A percentile compares a stretch with the other conserved stretches of the same genome.
Evolutionary conservation across 2,113 vertebrate species (phyloP).

Genomic region (Jaculus jaculus): DNA sequence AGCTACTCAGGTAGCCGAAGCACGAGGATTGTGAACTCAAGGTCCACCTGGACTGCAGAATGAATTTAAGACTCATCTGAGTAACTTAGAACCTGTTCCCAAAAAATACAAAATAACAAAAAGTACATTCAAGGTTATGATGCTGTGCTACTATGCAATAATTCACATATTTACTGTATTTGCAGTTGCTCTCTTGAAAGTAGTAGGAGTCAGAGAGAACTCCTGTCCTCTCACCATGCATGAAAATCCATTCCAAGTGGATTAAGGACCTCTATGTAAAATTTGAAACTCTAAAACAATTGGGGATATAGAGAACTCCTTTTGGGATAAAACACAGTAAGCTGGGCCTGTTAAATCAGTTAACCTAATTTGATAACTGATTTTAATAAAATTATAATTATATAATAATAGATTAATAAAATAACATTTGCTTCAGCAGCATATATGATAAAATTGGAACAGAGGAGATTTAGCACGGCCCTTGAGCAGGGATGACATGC

Average conservation of each 20-base stretch:
- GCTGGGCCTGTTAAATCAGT: background rate
- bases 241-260: too few relatives aligned
- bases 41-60: background rate
- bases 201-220: background rate
- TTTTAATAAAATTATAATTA: too few relatives aligned
- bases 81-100: background rate
- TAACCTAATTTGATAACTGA: too few relatives aligned
- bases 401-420: too few relatives aligned
- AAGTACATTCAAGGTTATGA: background rate
- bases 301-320: background rate
- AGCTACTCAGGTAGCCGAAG: background rate
- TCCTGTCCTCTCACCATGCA: too few relatives aligned
- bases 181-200: background rate
- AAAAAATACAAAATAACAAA: background rate
- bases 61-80: background rate
- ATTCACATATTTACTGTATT: background rate
- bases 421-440: too few relatives aligned
- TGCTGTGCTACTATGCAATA: background rate
- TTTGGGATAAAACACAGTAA: background rate
- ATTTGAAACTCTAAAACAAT: background rate
- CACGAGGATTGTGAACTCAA: background rate
- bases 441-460: too few relatives aligned
- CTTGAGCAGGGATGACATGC: too few relatives aligned
- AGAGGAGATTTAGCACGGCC: too few relatives aligned
- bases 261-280: too few relatives aligned